Conservation (phyloP, 2,888 invertebrate species). For the Spodoptera littoralis region DNA sequence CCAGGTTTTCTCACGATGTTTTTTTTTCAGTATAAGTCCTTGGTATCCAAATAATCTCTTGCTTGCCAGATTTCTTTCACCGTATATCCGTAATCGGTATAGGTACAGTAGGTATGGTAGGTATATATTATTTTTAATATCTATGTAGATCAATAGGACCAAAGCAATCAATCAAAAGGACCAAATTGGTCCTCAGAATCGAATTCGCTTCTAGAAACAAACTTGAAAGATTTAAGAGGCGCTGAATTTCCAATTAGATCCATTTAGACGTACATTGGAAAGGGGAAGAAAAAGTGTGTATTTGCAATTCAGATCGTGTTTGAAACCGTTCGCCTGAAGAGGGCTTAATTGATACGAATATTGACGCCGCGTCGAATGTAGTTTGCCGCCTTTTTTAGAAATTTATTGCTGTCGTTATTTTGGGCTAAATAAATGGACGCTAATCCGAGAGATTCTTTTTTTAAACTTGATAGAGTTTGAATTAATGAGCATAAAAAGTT, state of each 20-base stretch:
- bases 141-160: conserved; percentile 16
- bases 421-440: conserved; percentile 11
- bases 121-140: background rate
- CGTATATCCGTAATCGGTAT: too few species aligned
- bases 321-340: conserved; percentile 71
- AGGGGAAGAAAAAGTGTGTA: conserved; percentile 71
- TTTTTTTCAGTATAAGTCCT: too few species aligned
- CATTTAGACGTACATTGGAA: conserved; percentile 68
- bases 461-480: too few species aligned
- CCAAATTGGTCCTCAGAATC: conserved; percentile 23
- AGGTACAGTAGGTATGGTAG: too few species aligned
- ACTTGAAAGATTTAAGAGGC: conserved; percentile 61
- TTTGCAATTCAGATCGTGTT: conserved; percentile 82
- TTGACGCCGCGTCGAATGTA: conserved; percentile 54
- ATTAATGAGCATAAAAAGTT: too few species aligned
- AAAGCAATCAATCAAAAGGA: conserved; percentile 49
- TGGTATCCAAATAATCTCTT: too few species aligned
- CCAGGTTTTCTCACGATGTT: too few species aligned
- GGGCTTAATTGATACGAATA: conserved; percentile 80
- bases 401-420: conserved; percentile 45
- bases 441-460: too few species aligned
- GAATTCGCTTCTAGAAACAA: conserved; percentile 44
- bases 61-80: too few species aligned
- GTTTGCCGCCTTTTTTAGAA: conserved; percentile 32
- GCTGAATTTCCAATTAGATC: conserved; percentile 77